Evolutionary conservation across 2,113 vertebrate genomes (phyloP), one percentile per base, ranked within the genome.

Genomic region (Calonectris borealis): DNA sequence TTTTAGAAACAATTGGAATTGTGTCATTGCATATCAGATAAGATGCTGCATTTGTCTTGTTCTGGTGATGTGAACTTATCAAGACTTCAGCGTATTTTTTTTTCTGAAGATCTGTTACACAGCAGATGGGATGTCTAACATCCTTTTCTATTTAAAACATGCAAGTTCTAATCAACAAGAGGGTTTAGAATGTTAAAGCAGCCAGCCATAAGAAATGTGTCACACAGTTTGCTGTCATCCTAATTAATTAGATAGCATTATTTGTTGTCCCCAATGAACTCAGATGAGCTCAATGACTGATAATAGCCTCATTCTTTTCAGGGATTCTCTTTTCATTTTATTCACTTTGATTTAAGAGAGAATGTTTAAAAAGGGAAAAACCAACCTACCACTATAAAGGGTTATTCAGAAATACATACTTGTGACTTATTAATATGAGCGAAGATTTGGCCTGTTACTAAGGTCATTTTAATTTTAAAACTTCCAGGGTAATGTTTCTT

Each of bases 231-330:
- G 80, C 97, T 98, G 97, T 98, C 98, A 98, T 98, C 94, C 90
- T 98, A 98, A 98, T 98, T 98, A 98, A 98, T 98, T 98, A 98
- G 98, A 97, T 97, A 97, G 96, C 96, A 97, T 98, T 98, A 98
- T 98, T 98, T 98, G 92, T 77, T 98, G 97, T 98, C 97, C 96
- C 97, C 82, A 97, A n/a, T 97, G 98, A 98, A 97, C 97, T 96
- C 90, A 62, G 96, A 97, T 98, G 97, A 98, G 97, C 94, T 97
- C 94, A 97, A 82, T 95, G 91, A 87, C 79, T 96, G 94, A 97
- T 97, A 98, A 97, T 97, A 98, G 97, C 66, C 91, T 97, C 58
- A 95, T 96, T 96, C 90, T 97, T 97, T 96, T 92, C 92, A 97
- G 82, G 68, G 61, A 46, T 95, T 94, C 97, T 91, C 46, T 95